A percentile compares a stretch with the other conserved stretches of the same genome.
phyloP scores from a whole-genome alignment of 2,888 invertebrate species.

The Poecilus cupreus region DNA sequence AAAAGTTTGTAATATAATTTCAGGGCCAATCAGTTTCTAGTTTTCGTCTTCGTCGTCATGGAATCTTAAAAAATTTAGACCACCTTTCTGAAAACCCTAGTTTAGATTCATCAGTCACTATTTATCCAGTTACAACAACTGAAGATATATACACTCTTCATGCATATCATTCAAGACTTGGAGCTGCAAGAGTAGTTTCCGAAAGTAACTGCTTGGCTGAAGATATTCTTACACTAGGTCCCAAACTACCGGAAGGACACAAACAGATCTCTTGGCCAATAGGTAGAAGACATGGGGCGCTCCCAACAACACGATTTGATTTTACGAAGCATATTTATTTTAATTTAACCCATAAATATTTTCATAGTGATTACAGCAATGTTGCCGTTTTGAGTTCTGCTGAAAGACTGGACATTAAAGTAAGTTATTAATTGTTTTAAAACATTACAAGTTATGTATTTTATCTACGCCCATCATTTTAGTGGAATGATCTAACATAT shows the following conservation, averaged over 20 bases:
- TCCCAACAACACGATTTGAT: constrained; percentile 85
- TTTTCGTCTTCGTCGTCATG: constrained; percentile 72
- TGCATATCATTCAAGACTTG: constrained; percentile 78
- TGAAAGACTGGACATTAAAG: constrained; percentile 82
- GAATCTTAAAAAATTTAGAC: constrained; percentile 71
- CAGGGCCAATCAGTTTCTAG: constrained; percentile 71
- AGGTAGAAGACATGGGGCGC: constrained; percentile 80
- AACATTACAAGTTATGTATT: too few relatives aligned
- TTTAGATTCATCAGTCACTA: constrained; percentile 78
- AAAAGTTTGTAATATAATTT: too few relatives aligned
- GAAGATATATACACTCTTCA: constrained; percentile 82
- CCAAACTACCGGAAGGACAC: constrained; percentile 44
- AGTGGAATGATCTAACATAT: too few relatives aligned
- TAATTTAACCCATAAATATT: constrained; percentile 87
- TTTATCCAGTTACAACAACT: constrained; percentile 80
- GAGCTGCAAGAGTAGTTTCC: constrained; percentile 26
- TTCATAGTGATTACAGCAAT: constrained; percentile 86
- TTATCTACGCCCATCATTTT: too few relatives aligned
- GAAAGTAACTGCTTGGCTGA: constrained; percentile 17
- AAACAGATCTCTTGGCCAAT: constrained; percentile 80
- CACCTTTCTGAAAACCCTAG: constrained; percentile 70
- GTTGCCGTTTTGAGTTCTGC: constrained; percentile 79
- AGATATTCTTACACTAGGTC: constrained; percentile 11
- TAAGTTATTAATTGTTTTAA: constrained; percentile 66
- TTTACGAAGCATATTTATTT: constrained; percentile 91